phyloP scores from a whole-genome alignment of 2,113 vertebrate genomes.

The Anhinga anhinga region DNA sequence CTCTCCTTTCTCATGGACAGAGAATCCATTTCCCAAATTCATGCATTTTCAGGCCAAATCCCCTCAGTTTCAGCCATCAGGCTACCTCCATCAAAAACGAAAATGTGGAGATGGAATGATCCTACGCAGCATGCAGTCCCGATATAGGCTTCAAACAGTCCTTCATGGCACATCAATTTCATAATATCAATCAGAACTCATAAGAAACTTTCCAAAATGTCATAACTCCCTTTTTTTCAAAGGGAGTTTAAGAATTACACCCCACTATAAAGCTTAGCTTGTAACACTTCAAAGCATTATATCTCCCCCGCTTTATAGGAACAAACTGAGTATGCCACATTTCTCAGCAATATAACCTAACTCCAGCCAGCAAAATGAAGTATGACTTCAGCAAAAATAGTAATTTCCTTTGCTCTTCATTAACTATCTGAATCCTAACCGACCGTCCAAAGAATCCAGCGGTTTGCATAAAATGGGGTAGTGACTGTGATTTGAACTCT shows the following conservation, averaged over 20 bases:
- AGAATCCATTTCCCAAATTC: background rate
- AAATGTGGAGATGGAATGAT: background rate
- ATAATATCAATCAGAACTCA: background rate
- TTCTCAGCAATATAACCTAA: background rate
- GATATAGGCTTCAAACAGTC: background rate
- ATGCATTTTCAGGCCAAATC: background rate
- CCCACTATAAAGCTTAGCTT: background rate
- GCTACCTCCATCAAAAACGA: background rate
- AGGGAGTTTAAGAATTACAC: background rate
- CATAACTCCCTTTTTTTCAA: background rate
- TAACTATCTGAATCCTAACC: background rate
- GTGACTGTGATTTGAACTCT: background rate
- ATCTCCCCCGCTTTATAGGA: background rate
- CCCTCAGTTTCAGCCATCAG: background rate
- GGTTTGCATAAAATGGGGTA: background rate
- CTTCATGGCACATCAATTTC: background rate
- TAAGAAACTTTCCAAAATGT: background rate
- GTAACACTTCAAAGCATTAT: conserved; percentile 2
- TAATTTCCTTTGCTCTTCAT: conserved; percentile 20
- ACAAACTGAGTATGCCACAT: background rate
- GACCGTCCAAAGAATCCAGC: background rate
- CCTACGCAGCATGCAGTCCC: background rate
- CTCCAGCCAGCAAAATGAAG: conserved; percentile 9
- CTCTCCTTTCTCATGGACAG: background rate
- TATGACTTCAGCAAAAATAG: background rate